Evolutionary conservation across 2,113 vertebrate genomes (phyloP).

Genomic region (Dunckerocampus dactyliophorus): DNA sequence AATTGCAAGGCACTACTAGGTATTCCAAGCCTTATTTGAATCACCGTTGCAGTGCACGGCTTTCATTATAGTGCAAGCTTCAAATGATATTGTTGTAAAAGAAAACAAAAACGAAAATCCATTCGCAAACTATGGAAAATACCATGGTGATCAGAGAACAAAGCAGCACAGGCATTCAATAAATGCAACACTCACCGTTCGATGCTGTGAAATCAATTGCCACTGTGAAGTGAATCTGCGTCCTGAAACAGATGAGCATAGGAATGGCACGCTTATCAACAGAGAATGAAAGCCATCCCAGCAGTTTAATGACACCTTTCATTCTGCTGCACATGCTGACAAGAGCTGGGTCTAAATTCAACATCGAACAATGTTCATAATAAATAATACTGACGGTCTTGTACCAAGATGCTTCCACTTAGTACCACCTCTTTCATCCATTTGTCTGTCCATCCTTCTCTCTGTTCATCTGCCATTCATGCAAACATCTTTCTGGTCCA

Average conservation of each 20-base stretch:
- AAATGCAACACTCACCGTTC: slow-evolving; percentile 80
- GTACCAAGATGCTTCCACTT: too few species aligned
- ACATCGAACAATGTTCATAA: background rate
- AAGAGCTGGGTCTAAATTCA: slow-evolving; percentile 5
- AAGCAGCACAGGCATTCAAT: slow-evolving; percentile 15
- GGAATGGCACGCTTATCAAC: slow-evolving; percentile 39
- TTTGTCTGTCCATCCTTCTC: too few species aligned
- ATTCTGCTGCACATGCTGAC: slow-evolving; percentile 11
- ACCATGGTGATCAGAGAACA: slow-evolving; percentile 22
- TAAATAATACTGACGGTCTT: too few species aligned
- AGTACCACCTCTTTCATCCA: too few species aligned
- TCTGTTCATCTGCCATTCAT: too few species aligned
- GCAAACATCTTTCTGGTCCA: too few species aligned
- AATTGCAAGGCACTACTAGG: too few species aligned
- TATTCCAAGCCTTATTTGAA: background rate
- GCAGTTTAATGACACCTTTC: slow-evolving; percentile 40
- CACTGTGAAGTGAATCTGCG: slow-evolving; percentile 96
- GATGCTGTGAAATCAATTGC: slow-evolving; percentile 96
- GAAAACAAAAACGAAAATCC: background rate
- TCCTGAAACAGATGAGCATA: slow-evolving; percentile 69
- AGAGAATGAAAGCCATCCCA: slow-evolving; percentile 20
- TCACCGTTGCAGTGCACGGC: background rate
- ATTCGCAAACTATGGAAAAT: slow-evolving; percentile 20
- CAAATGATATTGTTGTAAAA: background rate
- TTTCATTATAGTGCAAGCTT: background rate